Percentiles rank a stretch among this genome's conserved stretches.
phyloP scores from a whole-genome alignment of 2,888 invertebrate species.

The Brachylomia viminalis region DNA sequence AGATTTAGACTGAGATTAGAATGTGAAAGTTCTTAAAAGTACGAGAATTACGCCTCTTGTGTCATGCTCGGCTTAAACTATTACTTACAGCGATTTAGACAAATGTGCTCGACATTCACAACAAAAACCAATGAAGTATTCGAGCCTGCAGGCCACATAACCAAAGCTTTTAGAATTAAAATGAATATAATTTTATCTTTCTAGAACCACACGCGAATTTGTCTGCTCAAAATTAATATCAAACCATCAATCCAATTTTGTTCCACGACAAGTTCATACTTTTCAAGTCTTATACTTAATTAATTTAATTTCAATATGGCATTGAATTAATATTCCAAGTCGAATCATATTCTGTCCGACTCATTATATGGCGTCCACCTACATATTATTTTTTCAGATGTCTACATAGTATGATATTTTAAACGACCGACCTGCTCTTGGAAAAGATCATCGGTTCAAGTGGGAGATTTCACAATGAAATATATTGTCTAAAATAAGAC shows the following conservation, averaged over 20 bases:
- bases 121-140: constrained; percentile 20
- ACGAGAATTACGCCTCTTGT: too few relatives aligned
- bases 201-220: constrained; percentile 9
- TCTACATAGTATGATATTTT: constrained; percentile 33
- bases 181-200: constrained; percentile 27
- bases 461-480: constrained; percentile 10
- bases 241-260: constrained; percentile 72
- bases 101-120: constrained; percentile 35
- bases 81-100: constrained; percentile 9
- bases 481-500: not conserved
- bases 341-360: constrained; percentile 55
- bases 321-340: constrained; percentile 61
- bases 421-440: constrained; percentile 24
- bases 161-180: constrained; percentile 7
- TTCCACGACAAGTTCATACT: constrained; percentile 62
- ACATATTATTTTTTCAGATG: constrained; percentile 48
- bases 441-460: constrained; percentile 39
- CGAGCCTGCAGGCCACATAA: constrained; percentile 3
- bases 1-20: too few relatives aligned
- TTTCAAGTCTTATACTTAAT: constrained; percentile 49
- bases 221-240: constrained; percentile 59
- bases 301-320: constrained; percentile 65
- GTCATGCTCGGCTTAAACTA: constrained; percentile 30
- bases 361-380: constrained; percentile 55
- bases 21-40: too few relatives aligned